Base-by-base conservation (phyloP, 2,113 vertebrate genomes). In the Anthoscopus minutus region DNA sequence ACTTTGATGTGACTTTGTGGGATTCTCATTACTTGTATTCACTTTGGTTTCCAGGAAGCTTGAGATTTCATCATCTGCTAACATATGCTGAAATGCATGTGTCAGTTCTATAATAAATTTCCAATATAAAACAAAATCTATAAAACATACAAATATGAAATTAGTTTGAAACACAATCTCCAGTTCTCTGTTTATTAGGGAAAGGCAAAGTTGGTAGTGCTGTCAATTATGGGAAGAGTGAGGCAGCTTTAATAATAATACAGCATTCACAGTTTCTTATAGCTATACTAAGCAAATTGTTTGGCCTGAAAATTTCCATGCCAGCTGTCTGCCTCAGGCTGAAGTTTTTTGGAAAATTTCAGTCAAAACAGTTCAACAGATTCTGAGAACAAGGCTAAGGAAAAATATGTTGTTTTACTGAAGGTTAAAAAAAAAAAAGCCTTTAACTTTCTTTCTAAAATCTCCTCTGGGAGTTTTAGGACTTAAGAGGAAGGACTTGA, bases 251-350 rank as follows among this genome's bases (percentile, higher is more conserved):
- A 95, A 96, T 96, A 96, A 96, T 94, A 93, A 94, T 93, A 83
- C 48, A 80, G 72, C 82, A 81, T 90, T 90, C 15, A 27, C 80
- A 83, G 67, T 94, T 96, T 71, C 86, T 92, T 88, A 93, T 92
- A 96, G 94, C 92, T 90, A 86, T 71, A 90, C 88, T 88, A 93
- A 97, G 92, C 93, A 95, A 97, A 94, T 95, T 96, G 94, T 97
- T 96, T 95, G 93, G 94, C 89, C 89, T 96, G 90, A 96, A 96
- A 97, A 95, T 84, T 93, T 96, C 92, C 82, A 84, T 95, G 95
- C 93, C 95, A 96, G 95, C 93, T 96, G 93, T 95, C 96, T 91
- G 96, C 96, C 93, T 94, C 81, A 56, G 96, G 94, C 93, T 95
- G 92, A 93, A 86, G 60, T 85, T 94, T 97, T 95, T 93, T 82